These are phyloP conservation scores for Macrocentrus cingulum DNA, from an alignment of 1,140 invertebrate genomes.

Conservation along the genomic window DNA sequence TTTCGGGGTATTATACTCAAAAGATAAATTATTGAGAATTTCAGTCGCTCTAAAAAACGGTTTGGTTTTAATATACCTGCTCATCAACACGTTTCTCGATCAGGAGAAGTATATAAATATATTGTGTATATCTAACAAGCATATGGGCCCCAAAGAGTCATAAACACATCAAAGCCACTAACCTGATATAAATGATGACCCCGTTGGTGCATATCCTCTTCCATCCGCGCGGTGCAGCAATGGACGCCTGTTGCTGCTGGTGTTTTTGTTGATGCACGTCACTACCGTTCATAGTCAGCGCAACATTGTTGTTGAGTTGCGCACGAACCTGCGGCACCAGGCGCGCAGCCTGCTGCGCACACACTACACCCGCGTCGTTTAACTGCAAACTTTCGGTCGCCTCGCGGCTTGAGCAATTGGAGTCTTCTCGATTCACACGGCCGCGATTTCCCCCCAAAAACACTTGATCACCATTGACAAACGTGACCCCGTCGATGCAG, in stretches of 20 bases:
- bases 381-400: not conserved
- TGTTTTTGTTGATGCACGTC: slow-evolving; percentile 28
- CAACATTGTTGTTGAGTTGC: slow-evolving; percentile 27
- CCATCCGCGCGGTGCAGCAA: slow-evolving; percentile 62
- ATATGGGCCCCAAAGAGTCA: too few relatives aligned
- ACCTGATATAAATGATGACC: slow-evolving; percentile 65
- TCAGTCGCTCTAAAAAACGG: too few relatives aligned
- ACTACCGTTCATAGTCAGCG: slow-evolving; percentile 24
- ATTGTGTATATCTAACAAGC: too few relatives aligned
- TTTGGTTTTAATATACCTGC: too few relatives aligned
- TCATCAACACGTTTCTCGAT: too few relatives aligned
- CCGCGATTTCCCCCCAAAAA: slow-evolving; percentile 8
- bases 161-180: too few relatives aligned
- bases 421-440: slow-evolving; percentile 10
- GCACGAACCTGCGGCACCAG: slow-evolving; percentile 23
- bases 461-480: not conserved
- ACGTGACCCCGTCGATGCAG: too few relatives aligned
- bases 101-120: too few relatives aligned
- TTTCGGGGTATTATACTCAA: too few relatives aligned
- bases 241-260: slow-evolving; percentile 33
- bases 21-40: too few relatives aligned
- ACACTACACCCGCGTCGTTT: slow-evolving; percentile 29
- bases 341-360: slow-evolving; percentile 51
- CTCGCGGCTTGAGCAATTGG: too few relatives aligned
- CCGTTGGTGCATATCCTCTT: slow-evolving; percentile 61